A percentile compares a stretch with the other conserved stretches of the same genome.
Evolutionary conservation across 1,140 invertebrate species (phyloP).

Genomic region (Lucilia cuprina): DNA sequence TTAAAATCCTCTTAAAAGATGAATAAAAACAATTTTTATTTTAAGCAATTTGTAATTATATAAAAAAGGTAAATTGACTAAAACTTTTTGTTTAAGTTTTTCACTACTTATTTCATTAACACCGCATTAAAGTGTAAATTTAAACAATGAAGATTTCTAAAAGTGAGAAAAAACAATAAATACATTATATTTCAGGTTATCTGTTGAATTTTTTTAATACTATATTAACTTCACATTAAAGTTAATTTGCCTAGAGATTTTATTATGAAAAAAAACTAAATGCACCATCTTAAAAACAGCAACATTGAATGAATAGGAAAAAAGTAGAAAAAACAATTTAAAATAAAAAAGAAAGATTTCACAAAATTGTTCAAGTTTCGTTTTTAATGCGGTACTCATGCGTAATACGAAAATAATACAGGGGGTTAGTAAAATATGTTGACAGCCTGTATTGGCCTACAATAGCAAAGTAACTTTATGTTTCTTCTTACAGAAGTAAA

Average conservation of each 20-base stretch:
- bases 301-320: background rate
- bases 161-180: background rate
- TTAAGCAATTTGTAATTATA: background rate
- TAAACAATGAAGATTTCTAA: background rate
- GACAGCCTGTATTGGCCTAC: background rate
- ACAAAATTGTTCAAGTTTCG: constrained; percentile 1
- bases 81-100: too few species aligned
- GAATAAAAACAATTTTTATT: background rate
- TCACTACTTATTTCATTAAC: background rate
- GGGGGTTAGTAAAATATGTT: background rate
- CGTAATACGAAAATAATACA: background rate
- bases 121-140: background rate
- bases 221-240: background rate
- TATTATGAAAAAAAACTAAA: background rate
- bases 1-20: background rate
- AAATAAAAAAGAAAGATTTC: background rate
- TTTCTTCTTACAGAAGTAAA: too few species aligned
- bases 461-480: too few species aligned
- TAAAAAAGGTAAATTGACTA: background rate
- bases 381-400: constrained; percentile 5
- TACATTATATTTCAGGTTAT: background rate
- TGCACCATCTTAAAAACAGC: background rate
- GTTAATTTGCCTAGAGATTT: background rate
- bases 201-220: background rate
- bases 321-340: background rate